Evolutionary conservation across 2,888 invertebrate genomes (phyloP).

Genomic region (Hydrotaea diabolus): DNA sequence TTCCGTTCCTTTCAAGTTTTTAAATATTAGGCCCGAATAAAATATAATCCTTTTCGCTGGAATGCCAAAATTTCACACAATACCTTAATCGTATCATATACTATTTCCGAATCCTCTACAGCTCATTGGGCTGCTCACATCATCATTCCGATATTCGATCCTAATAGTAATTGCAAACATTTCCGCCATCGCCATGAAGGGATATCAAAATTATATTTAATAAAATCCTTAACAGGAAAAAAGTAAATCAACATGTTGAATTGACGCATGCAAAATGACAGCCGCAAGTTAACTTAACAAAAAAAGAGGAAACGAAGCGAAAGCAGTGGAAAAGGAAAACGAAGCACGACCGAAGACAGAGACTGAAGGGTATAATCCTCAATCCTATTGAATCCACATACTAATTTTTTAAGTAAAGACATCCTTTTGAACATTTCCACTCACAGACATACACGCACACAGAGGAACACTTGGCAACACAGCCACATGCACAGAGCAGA

Average conservation of each 20-base stretch:
- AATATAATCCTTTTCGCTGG: too few species aligned
- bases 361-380: conserved; percentile 36
- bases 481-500: neutral
- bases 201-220: conserved; percentile 27
- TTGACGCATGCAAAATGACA: conserved; percentile 64
- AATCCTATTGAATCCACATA: conserved; percentile 33
- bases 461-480: neutral
- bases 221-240: conserved; percentile 23
- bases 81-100: neutral
- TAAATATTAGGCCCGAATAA: too few species aligned
- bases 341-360: neutral
- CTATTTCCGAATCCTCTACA: neutral
- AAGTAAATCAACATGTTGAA: conserved; percentile 64
- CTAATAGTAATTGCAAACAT: conserved; percentile 28
- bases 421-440: conserved; percentile 45
- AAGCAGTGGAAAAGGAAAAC: neutral
- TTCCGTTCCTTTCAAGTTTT: too few species aligned
- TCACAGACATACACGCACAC: neutral
- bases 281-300: conserved; percentile 42
- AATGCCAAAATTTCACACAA: too few species aligned
- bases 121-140: neutral
- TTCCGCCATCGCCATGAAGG: neutral
- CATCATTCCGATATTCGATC: neutral
- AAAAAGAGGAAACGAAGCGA: conserved; percentile 23
- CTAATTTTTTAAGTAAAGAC: conserved; percentile 59